Evolutionary conservation across 1,140 invertebrate species (phyloP).

Genomic region (Saxidomus purpurata): DNA sequence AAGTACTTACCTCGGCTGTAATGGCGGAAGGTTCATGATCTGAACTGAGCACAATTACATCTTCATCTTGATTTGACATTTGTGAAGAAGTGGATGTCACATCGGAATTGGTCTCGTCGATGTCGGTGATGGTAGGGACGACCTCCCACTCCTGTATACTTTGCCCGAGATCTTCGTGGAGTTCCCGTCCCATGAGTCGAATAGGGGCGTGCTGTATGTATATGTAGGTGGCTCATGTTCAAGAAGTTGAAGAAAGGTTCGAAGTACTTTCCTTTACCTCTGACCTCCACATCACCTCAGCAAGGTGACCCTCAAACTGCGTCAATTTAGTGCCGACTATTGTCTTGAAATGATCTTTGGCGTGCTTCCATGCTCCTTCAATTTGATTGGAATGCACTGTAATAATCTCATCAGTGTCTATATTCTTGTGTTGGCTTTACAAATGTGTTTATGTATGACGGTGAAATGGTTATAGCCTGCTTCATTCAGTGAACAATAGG

Average conservation of each 20-base stretch:
- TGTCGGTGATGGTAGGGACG: background rate
- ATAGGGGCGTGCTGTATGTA: constrained; percentile 3
- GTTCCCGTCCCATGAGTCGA: constrained; percentile 14
- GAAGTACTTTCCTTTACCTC: background rate
- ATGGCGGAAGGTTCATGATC: too few relatives aligned
- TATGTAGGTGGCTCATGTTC: background rate
- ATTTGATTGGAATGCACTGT: constrained; percentile 45
- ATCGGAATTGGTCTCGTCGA: background rate
- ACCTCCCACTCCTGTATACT: background rate
- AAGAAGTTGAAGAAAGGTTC: background rate
- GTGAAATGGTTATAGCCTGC: constrained; percentile 45
- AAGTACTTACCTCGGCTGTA: too few relatives aligned
- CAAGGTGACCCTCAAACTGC: constrained; percentile 41
- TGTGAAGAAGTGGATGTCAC: background rate
- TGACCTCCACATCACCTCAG: constrained; percentile 40
- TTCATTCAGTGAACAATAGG: constrained; percentile 32
- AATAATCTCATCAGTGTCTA: constrained; percentile 14
- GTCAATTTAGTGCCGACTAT: constrained; percentile 32
- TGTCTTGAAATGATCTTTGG: constrained; percentile 48
- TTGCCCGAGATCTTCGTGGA: background rate
- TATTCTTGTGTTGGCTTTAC: constrained; percentile 45
- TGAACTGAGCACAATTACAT: too few relatives aligned
- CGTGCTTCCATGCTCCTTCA: constrained; percentile 62
- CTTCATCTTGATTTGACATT: background rate
- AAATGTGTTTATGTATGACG: constrained; percentile 33